phyloP scores from a whole-genome alignment of 2,888 invertebrate species.

The Eupithecia exiguata region DNA sequence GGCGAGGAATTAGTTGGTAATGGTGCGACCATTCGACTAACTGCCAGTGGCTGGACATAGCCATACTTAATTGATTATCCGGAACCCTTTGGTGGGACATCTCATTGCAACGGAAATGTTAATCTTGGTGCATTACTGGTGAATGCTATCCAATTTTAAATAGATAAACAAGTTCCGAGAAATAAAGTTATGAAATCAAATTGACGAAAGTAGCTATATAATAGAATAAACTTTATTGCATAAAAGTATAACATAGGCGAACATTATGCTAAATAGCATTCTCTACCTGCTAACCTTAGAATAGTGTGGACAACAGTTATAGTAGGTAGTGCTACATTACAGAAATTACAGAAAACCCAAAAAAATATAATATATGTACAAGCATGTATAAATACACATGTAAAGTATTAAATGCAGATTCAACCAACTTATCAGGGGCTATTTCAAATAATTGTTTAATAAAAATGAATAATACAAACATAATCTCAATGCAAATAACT shows the following conservation, averaged over 20 bases:
- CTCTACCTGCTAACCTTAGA: too few species aligned
- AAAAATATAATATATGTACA: too few species aligned
- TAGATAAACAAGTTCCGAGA: background rate
- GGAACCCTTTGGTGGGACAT: slow-evolving; percentile 57
- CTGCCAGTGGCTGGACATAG: slow-evolving; percentile 76
- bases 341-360: too few species aligned
- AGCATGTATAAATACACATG: too few species aligned
- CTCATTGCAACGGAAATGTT: slow-evolving; percentile 2
- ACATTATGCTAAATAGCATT: too few species aligned
- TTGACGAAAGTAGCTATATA: too few species aligned
- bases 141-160: background rate
- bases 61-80: slow-evolving; percentile 75
- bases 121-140: slow-evolving; percentile 7
- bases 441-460: background rate
- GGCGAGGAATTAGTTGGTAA: slow-evolving; percentile 82
- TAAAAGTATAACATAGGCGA: too few species aligned
- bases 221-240: too few species aligned
- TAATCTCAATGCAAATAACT: background rate
- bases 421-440: background rate
- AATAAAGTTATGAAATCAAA: background rate
- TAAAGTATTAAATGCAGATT: background rate
- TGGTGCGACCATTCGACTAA: slow-evolving; percentile 81
- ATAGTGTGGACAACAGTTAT: too few species aligned
- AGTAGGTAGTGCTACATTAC: too few species aligned
- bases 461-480: background rate